Evolutionary conservation across 1,140 invertebrate genomes (phyloP).

Genomic region (Drosophila ogumai): DNA sequence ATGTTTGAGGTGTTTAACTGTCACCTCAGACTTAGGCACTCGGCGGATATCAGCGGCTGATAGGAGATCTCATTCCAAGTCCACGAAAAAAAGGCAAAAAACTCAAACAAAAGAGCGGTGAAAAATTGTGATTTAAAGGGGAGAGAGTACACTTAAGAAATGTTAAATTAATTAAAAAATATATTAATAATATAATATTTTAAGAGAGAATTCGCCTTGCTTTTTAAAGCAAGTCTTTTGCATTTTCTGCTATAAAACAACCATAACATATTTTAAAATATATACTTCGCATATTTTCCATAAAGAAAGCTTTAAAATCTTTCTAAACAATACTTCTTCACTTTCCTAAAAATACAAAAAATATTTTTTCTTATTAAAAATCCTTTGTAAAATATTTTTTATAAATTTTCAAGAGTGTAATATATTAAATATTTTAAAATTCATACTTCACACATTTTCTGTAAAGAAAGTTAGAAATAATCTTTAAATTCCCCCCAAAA

Average conservation of each 20-base stretch:
- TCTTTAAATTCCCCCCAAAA: not conserved
- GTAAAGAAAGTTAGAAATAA: not conserved
- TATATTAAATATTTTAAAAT: too few relatives aligned
- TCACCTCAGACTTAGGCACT: slow-evolving; percentile 77
- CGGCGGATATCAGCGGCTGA: slow-evolving; percentile 38
- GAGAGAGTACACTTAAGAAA: slow-evolving; percentile 4
- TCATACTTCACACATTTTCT: too few relatives aligned
- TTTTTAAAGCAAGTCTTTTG: not conserved
- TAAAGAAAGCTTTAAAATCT: not conserved
- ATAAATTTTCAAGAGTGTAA: not conserved
- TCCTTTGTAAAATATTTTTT: not conserved
- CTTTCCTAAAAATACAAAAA: not conserved
- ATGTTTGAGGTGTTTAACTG: slow-evolving; percentile 78
- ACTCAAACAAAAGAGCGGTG: not conserved
- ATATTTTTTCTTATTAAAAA: not conserved
- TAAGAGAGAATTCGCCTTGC: too few relatives aligned
- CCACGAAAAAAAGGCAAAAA: not conserved
- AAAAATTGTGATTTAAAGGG: slow-evolving; percentile 1
- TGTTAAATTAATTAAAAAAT: not conserved
- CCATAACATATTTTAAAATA: not conserved
- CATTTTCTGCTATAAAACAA: not conserved
- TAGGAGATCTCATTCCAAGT: slow-evolving; percentile 23
- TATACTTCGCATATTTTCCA: not conserved
- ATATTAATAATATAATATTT: not conserved
- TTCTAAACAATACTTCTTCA: not conserved